Evolutionary conservation across 2,113 vertebrate species (phyloP).

Genomic region (Dascyllus trimaculatus): DNA sequence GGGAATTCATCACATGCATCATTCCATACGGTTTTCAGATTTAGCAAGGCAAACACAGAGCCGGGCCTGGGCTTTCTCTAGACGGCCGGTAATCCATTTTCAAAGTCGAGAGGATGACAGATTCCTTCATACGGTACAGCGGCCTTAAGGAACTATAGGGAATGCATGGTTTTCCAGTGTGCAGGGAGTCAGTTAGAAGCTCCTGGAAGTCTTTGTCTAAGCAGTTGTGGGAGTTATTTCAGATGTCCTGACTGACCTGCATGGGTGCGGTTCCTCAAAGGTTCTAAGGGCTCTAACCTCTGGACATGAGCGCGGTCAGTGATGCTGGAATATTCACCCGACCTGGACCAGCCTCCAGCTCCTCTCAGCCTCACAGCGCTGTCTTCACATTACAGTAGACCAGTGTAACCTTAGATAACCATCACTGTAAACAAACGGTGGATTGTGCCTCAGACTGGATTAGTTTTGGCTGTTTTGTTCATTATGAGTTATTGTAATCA

Average conservation of each 20-base stretch:
- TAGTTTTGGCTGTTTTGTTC: slow-evolving; percentile 26
- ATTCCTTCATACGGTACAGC: slow-evolving; percentile 39
- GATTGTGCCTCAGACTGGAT: slow-evolving; percentile 22
- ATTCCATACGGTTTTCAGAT: slow-evolving; percentile 68
- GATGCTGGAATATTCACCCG: slow-evolving; percentile 40
- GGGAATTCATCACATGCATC: slow-evolving; percentile 59
- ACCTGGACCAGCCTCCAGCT: slow-evolving; percentile 23
- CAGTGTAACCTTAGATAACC: slow-evolving; percentile 35
- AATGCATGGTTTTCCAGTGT: slow-evolving; percentile 35
- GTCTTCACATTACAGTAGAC: slow-evolving; percentile 16
- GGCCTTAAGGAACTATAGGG: slow-evolving; percentile 32
- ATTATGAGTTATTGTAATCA: slow-evolving; percentile 50
- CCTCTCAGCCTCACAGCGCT: slow-evolving; percentile 7
- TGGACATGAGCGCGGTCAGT: slow-evolving; percentile 38
- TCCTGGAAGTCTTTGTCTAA: slow-evolving; percentile 32
- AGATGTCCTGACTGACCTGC: slow-evolving; percentile 56
- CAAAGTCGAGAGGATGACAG: slow-evolving; percentile 49
- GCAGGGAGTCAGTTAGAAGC: slow-evolving; percentile 17
- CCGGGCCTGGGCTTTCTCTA: slow-evolving; percentile 52
- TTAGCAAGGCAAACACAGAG: slow-evolving; percentile 61
- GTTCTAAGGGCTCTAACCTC: slow-evolving; percentile 28
- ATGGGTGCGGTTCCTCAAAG: slow-evolving; percentile 39
- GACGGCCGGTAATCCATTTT: slow-evolving; percentile 61
- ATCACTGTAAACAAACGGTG: slow-evolving; percentile 42
- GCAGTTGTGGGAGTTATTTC: slow-evolving; percentile 31